Base-by-base conservation (phyloP, 1,140 invertebrate genomes). In the Brachystomella parvula region DNA sequence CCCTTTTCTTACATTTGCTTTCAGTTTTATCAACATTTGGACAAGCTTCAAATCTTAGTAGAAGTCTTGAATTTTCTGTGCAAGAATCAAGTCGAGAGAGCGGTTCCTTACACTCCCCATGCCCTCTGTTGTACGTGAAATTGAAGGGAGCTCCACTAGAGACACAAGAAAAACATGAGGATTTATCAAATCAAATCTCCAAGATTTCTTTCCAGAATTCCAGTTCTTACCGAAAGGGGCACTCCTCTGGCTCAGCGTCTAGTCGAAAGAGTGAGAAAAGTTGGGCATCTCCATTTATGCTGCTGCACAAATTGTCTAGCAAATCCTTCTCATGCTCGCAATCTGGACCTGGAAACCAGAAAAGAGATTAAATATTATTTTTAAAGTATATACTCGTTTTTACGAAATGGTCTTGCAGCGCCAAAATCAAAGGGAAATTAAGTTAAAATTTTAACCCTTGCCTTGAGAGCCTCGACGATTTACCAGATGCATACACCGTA, bases 51-150 rank as follows among this genome's bases (percentile, higher is more conserved):
- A 74, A 75, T 26, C 73, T 64, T 2, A 75, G 53, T 15, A 75
- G 60, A 24, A 75, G 64, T 66, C 66, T 64, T 3, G 67, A 69
- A 30, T 57, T 64, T 31, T 75, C 72, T 56, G 73, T 73, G 63
- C 74, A 75, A 26, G 65, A 65, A 49, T 75, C 74, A 17, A 75
- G 65, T 29, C 67, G 61, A 2, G 74, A 75, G 6, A 72, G 61
- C 9, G 74, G 74, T 58, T 71, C 67, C 44, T 67, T 67, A 39
- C 74, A 75, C 47, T 73, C 71, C 6, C 71, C 71, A 29, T 73
- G 65, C 24, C 73, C 71, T 24, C 65, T 24, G 76, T 88, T 89
- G 77, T 92, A 92, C 19, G 87, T 87, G 78, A 92, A 92, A 26
- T 87, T 88, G 79, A 88, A 88, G 3, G 88, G 86, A 61, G 70